phyloP scores from a whole-genome alignment of 1,140 invertebrate species.

The Drosophila punjabiensis region DNA sequence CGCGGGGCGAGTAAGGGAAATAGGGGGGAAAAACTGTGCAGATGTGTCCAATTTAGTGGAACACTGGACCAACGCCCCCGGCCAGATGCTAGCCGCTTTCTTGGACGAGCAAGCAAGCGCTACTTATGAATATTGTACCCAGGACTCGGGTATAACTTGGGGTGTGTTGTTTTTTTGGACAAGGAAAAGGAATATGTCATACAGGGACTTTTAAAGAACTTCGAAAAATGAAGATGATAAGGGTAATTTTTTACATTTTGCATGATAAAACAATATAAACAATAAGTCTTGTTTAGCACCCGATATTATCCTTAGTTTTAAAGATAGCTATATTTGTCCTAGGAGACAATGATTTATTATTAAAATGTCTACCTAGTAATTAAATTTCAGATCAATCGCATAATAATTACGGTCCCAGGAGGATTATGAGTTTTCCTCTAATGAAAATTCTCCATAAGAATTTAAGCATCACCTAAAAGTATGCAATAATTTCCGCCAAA shows the following conservation, averaged over 20 bases:
- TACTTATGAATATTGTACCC: constrained; percentile 35
- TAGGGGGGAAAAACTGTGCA: constrained; percentile 65
- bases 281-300: neutral
- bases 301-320: neutral
- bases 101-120: constrained; percentile 10
- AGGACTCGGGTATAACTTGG: neutral
- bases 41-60: constrained; percentile 83
- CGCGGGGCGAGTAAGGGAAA: constrained; percentile 7
- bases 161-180: neutral
- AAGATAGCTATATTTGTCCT: neutral
- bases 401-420: neutral
- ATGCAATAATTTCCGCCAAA: neutral
- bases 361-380: too few relatives aligned
- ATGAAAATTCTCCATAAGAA: neutral
- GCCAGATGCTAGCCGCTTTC: constrained; percentile 38
- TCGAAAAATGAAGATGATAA: neutral
- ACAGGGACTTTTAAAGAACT: neutral
- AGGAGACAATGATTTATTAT: neutral
- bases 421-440: neutral
- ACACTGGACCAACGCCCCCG: constrained; percentile 55
- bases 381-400: neutral
- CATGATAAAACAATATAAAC: neutral
- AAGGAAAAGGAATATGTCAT: neutral
- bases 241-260: neutral
- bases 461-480: neutral